Base-by-base conservation (phyloP, 1,140 invertebrate genomes). In the Drosophila prosaltans region DNA sequence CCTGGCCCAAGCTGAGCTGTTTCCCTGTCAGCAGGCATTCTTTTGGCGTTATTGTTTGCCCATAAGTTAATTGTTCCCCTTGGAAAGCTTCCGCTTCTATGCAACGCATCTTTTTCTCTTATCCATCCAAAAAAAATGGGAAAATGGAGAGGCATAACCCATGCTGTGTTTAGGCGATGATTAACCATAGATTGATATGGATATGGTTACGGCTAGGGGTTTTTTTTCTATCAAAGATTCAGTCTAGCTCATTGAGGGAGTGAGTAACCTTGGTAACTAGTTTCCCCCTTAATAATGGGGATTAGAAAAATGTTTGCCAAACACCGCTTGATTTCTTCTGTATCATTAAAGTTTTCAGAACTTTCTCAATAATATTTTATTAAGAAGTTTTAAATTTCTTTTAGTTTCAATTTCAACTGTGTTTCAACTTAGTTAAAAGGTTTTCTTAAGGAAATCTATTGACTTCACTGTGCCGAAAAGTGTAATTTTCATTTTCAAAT, bases 51-150 rank as follows among this genome's bases (percentile, higher is more conserved):
- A 89, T 88, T 88, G 84, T 88, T 88, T 88, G 84, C 77, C 80
- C 84, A 88, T 89, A 88, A 88, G 84, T 88, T 88, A 88, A 88
- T 88, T 88, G 84, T 88, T 89, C 80, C 77, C 69, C 80, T 65
- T 86, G 68, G 54, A 88, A 88, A 89, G 84, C 80, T 88, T 84
- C 68, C 89, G 45, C 45, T 51, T 51, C 45, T 51, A 65, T 80
- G 82, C 81, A 85, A 65, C 78, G 74, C 81, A 78, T 88, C 77
- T 75, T 51, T 85, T 69, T 78, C 80, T 74, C 83, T 88, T 69
- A 83, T 78, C 83, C 30, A 59, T 43, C 51, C 60, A 58, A 30
- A 51, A 73, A 57, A 51, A 51, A 48, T n/a, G 5, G 0, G 4
- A 45, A 45, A 48, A 48, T 16, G 2, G 24, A 51, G 41, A 43